Percentiles rank a stretch among this genome's conserved stretches.
Evolutionary conservation across 2,888 invertebrate species (phyloP).

Genomic region (Embidobia sp.): DNA sequence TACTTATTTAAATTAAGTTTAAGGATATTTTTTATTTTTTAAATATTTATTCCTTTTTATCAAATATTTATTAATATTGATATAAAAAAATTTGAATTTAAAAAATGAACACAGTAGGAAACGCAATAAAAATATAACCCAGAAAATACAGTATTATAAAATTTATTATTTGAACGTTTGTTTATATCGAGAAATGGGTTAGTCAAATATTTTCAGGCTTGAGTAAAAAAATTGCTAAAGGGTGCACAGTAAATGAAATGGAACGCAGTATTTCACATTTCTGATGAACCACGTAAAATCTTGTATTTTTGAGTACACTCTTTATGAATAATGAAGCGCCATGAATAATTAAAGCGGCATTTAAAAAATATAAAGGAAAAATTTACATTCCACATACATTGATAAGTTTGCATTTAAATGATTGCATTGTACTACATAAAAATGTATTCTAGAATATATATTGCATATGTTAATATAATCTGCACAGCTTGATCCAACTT

Average conservation of each 20-base stretch:
- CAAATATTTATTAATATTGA: no score
- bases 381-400: constrained; percentile 1
- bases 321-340: constrained; percentile 1
- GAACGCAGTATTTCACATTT: not conserved
- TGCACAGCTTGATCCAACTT: no score
- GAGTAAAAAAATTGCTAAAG: not conserved
- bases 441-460: not conserved
- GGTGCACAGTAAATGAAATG: constrained; percentile 6
- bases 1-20: no score
- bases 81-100: no score
- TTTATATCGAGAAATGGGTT: not conserved
- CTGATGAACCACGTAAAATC: not conserved
- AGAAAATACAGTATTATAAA: no score
- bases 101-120: no score
- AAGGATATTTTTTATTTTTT: no score
- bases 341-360: constrained; percentile 2
- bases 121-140: no score
- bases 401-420: constrained; percentile 2
- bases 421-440: not conserved
- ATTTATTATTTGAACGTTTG: not conserved
- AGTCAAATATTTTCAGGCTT: not conserved
- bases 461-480: not conserved
- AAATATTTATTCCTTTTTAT: no score
- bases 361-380: constrained; percentile 1
- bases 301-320: not conserved